Evolutionary conservation across 2,888 invertebrate genomes (phyloP), one percentile per base, ranked within the genome.

Genomic region (Melanchra persicariae): DNA sequence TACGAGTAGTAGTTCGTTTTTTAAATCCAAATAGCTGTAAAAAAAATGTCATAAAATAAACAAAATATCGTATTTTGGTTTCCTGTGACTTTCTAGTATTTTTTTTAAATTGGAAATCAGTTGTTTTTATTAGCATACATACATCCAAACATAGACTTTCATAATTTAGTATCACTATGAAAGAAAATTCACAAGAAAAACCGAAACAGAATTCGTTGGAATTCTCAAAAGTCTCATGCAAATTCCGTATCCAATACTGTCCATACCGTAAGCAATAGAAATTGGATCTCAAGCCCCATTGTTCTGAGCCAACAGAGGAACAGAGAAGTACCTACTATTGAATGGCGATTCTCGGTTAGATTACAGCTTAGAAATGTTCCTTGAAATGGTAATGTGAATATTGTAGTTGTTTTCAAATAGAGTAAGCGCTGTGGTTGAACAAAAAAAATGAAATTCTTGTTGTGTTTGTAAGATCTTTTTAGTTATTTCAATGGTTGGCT

Each of bases 251-350:
- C 19, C n/a, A 45, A 24, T 7, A 10, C 19, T 40, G 54, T 26
- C 19, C 6, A 22, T 30, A 30, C 34, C n/a, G 19, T 43, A 6
- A 61, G 47, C 54, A 72, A 72, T 54, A 58, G 52, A 54, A 78
- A 76, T 65, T 8, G 49, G 40, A 49, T 49, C 58, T 65, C n/a
- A 47, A 71, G 60, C 22, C 37, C 49, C 15, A 54, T 52, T 61
- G 61, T 62, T 47, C 30, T 30, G 26, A 10, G 9, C 8, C 5
- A 43, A 12, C 9, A 70, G 34, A 37, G 40, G 26, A 22, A 15
- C 22, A 22, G n/a, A 61, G 19, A 15, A 60, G 71, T 26, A 8
- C n/a, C n/a, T n/a, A n/a, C 19, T n/a, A 37, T 52, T 71, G 71
- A 47, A 43, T 2, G 10, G 5, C 0, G 17, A n/a, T 15, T 40